Evolutionary conservation across 2,888 invertebrate genomes (phyloP), one percentile per base, ranked within the genome.

Genomic region (Thymelicus acteon): DNA sequence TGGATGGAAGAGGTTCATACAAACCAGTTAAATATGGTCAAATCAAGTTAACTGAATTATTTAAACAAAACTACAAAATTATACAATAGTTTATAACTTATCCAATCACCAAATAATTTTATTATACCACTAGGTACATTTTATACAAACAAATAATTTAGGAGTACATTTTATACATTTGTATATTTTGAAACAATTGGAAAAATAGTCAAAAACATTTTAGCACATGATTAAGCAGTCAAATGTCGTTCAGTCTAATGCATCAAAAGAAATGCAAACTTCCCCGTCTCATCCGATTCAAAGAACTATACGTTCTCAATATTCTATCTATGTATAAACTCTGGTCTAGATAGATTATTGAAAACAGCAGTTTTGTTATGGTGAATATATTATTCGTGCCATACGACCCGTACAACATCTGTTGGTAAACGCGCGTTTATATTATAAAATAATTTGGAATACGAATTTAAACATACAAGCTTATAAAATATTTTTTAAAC

Each of bases 161-260:
- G 19, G 13, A 12, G 24, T 13, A 67, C 48, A 49, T 37, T 19
- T 24, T 15, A 62, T 13, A 48, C 13, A 31, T n/a, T 49, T 49
- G 40, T 66, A 48, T 15, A 62, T 39, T 62, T 57, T 57, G 24
- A 61, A 62, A 62, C 12, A 24, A 67, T 68, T 58, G 61, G 66
- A 65, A 72, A 73, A 82, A 86, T 75, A 74, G 77, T 83, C 81
- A 80, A 84, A 88, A 87, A 86, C 48, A 19, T 72, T 87, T 91
- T 90, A 90, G 90, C 90, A 90, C 90, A 85, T 80, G 58, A 62
- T 72, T 67, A 79, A 82, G 76, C 88, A 90, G 89, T 90, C 88
- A 79, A 78, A 81, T 74, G 77, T 79, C 79, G 73, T 77, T 89
- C 88, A 90, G 88, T 89, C 89, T 82, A 81, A 81, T 85, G 79